A percentile compares a stretch with the other conserved stretches of the same genome.
These are phyloP conservation scores for Morpho achilles DNA, from an alignment of 2,888 invertebrate species.

Conservation along the genomic window DNA sequence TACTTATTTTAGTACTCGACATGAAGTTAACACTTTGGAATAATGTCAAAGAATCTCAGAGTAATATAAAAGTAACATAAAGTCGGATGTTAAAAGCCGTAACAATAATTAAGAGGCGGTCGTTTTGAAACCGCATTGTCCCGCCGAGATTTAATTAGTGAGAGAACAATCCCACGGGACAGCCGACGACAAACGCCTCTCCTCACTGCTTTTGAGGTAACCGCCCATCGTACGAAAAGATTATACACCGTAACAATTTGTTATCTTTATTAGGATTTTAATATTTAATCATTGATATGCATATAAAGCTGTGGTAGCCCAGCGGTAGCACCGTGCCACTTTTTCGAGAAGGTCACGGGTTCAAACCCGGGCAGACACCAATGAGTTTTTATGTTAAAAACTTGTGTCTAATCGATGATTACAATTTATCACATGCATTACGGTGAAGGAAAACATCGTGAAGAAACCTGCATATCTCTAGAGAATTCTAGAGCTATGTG, in stretches of 20 bases:
- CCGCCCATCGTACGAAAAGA: background rate
- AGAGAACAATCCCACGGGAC: conserved; percentile 53
- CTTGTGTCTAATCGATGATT: too few species aligned
- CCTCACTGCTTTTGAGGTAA: background rate
- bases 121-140: conserved; percentile 71
- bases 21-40: background rate
- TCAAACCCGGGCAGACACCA: too few species aligned
- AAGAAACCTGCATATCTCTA: too few species aligned
- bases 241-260: background rate
- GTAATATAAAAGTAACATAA: conserved; percentile 36
- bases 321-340: too few species aligned
- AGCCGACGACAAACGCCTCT: background rate
- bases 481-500: too few species aligned
- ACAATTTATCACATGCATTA: too few species aligned
- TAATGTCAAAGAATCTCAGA: conserved; percentile 20
- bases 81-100: conserved; percentile 76
- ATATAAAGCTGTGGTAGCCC: too few species aligned
- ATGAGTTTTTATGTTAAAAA: too few species aligned
- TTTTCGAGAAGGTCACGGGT: too few species aligned
- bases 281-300: too few species aligned
- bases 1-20: too few species aligned
- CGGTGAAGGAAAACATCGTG: too few species aligned
- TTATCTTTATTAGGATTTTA: background rate
- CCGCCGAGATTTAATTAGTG: conserved; percentile 76
- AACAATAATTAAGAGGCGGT: conserved; percentile 77